Evolutionary conservation across 2,888 invertebrate species (phyloP).

Genomic region (Scaptomyza tumidula): DNA sequence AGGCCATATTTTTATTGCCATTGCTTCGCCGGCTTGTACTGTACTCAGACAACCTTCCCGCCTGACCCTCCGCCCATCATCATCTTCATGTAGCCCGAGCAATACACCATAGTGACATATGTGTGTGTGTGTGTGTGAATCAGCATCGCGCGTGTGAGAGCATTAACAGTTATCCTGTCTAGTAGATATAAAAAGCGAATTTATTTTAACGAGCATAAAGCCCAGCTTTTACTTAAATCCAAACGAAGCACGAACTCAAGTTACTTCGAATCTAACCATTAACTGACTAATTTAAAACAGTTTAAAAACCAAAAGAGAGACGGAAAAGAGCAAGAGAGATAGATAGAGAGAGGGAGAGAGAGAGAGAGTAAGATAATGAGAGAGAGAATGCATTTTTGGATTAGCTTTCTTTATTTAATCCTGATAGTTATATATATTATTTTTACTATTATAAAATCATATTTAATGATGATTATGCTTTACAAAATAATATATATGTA

Average conservation of each 20-base stretch:
- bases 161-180: slow-evolving; percentile 46
- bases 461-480: too few relatives aligned
- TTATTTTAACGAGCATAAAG: slow-evolving; percentile 30
- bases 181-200: slow-evolving; percentile 58
- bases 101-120: slow-evolving; percentile 58
- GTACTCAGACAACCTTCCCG: slow-evolving; percentile 33
- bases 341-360: too few relatives aligned
- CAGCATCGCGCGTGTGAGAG: slow-evolving; percentile 41
- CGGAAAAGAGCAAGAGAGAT: too few relatives aligned
- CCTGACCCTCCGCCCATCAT: neutral
- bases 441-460: too few relatives aligned
- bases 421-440: too few relatives aligned
- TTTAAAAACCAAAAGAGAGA: too few relatives aligned
- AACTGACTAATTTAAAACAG: too few relatives aligned
- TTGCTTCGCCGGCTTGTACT: slow-evolving; percentile 41
- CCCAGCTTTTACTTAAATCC: neutral
- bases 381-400: too few relatives aligned
- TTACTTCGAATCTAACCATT: neutral
- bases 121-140: slow-evolving; percentile 45
- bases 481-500: too few relatives aligned
- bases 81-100: neutral
- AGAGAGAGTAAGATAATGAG: too few relatives aligned
- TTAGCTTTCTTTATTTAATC: too few relatives aligned
- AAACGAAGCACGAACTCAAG: neutral
- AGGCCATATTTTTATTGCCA: slow-evolving; percentile 84